Percentiles rank a stretch among this genome's conserved stretches.
Conservation (phyloP, 2,113 vertebrate species). For the Rattus norvegicus region DNA sequence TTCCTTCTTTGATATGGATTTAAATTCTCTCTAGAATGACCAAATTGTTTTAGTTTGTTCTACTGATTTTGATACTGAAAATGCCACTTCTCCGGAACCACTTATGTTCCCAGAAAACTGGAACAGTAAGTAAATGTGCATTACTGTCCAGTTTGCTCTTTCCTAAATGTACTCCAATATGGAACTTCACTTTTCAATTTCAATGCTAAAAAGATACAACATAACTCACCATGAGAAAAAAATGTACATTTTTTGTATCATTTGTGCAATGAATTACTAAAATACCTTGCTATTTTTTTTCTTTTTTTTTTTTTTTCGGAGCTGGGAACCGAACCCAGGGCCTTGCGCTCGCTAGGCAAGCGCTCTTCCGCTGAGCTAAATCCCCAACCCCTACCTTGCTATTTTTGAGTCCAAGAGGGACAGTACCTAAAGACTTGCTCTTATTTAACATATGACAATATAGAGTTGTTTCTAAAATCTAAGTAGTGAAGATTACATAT, state of each 20-base stretch:
- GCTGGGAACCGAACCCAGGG: too few relatives aligned
- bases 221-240: background rate
- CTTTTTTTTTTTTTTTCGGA: too few relatives aligned
- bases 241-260: background rate
- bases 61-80: background rate
- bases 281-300: background rate
- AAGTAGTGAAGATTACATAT: background rate
- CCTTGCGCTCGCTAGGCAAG: too few relatives aligned
- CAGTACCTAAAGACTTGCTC: background rate
- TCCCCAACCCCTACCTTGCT: too few relatives aligned
- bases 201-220: background rate
- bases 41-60: background rate
- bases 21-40: background rate
- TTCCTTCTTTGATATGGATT: slow-evolving; percentile 13
- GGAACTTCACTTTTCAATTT: background rate
- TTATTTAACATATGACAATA: background rate
- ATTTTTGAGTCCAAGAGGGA: background rate
- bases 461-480: background rate
- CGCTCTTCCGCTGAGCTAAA: too few relatives aligned
- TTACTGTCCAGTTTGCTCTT: background rate
- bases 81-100: background rate
- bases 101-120: background rate
- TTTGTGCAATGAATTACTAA: background rate
- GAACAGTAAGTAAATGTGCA: background rate
- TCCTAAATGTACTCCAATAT: background rate